Percentiles rank a stretch among this genome's conserved stretches.
Evolutionary conservation across 2,113 vertebrate species (phyloP).

Genomic region (Pagrus major): DNA sequence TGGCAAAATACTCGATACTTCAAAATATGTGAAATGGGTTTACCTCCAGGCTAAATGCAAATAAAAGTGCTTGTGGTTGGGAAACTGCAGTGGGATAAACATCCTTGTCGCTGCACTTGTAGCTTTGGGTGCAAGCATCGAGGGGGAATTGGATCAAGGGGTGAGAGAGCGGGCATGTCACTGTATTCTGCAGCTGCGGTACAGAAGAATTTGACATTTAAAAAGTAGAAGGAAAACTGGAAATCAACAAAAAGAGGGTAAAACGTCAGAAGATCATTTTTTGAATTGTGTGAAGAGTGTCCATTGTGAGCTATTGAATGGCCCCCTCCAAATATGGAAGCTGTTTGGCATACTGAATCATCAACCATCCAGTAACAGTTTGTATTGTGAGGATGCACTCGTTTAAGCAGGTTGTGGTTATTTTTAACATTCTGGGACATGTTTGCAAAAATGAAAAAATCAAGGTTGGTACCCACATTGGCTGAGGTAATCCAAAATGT

Average conservation of each 20-base stretch:
- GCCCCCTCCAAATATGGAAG: not conserved
- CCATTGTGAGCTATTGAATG: not conserved
- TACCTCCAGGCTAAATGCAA: not conserved
- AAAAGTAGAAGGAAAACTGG: not conserved
- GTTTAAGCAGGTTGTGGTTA: not conserved
- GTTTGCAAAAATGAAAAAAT: not conserved
- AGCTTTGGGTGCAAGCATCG: constrained; percentile 24
- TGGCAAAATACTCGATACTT: not conserved
- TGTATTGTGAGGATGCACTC: not conserved
- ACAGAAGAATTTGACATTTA: constrained; percentile 1
- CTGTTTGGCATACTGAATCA: not conserved
- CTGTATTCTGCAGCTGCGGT: not conserved
- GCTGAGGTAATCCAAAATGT: not conserved
- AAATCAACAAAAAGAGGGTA: not conserved
- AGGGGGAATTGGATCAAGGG: not conserved
- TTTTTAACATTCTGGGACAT: not conserved
- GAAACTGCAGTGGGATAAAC: not conserved
- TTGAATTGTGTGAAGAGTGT: not conserved
- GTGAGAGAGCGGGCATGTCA: not conserved
- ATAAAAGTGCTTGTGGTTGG: not conserved
- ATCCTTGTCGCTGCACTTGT: constrained; percentile 6
- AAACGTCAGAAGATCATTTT: not conserved
- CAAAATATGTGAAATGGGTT: not conserved
- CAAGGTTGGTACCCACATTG: not conserved
- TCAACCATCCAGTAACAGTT: not conserved